Evolutionary conservation across 2,888 invertebrate species (phyloP).

Genomic region (Lithophane leautieri): DNA sequence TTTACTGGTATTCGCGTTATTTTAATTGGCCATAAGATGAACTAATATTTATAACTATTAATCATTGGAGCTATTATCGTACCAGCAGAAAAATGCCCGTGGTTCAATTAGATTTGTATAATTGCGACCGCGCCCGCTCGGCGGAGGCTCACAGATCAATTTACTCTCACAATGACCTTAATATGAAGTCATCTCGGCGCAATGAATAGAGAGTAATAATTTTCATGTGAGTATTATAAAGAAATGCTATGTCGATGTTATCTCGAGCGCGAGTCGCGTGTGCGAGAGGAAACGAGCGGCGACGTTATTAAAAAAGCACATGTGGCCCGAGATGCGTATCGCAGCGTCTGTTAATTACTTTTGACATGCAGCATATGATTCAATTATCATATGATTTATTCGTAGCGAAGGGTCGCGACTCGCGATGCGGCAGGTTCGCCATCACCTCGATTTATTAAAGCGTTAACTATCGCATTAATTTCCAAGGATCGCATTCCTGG

Average conservation of each 20-base stretch:
- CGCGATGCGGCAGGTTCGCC: constrained; percentile 73
- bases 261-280: constrained; percentile 87
- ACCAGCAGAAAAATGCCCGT: constrained; percentile 70
- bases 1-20: constrained; percentile 54
- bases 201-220: constrained; percentile 83
- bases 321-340: constrained; percentile 89
- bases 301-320: constrained; percentile 89
- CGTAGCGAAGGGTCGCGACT: constrained; percentile 78
- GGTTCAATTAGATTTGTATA: constrained; percentile 75
- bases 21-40: constrained; percentile 61
- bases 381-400: constrained; percentile 90
- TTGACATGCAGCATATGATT: constrained; percentile 90
- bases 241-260: constrained; percentile 87
- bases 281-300: constrained; percentile 84
- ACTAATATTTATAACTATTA: constrained; percentile 65
- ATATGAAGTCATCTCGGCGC: constrained; percentile 84
- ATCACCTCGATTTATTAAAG: constrained; percentile 81
- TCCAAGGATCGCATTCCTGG: constrained; percentile 80
- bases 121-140: constrained; percentile 79
- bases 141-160: constrained; percentile 83
- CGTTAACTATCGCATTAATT: constrained; percentile 87
- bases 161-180: constrained; percentile 88
- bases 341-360: constrained; percentile 89
- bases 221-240: constrained; percentile 84
- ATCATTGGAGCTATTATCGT: constrained; percentile 64